Conservation (phyloP, 2,888 invertebrate species). For the Mechanitis messenoides region DNA sequence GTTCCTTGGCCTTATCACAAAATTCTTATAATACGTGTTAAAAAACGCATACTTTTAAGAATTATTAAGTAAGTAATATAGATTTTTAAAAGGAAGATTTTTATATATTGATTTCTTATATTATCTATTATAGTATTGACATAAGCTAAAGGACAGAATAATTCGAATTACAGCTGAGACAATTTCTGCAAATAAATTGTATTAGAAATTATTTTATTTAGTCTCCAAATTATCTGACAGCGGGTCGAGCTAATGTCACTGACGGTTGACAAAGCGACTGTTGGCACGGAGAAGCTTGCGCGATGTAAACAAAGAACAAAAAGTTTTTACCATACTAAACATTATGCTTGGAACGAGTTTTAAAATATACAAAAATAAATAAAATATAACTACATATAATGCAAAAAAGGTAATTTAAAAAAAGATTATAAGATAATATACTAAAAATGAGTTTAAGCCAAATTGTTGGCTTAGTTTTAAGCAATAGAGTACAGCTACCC, state of each 20-base stretch:
- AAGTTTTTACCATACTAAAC: slow-evolving; percentile 55
- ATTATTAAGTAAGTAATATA: no score
- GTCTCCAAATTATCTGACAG: slow-evolving; percentile 67
- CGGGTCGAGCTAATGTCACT: slow-evolving; percentile 68
- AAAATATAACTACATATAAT: background rate
- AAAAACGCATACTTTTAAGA: no score
- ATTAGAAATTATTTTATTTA: slow-evolving; percentile 59
- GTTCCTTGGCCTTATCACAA: no score
- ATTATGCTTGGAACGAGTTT: slow-evolving; percentile 31
- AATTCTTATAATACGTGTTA: no score
- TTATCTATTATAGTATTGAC: no score
- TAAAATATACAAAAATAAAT: background rate
- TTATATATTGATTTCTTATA: no score
- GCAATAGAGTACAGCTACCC: slow-evolving; percentile 48
- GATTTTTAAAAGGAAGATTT: no score
- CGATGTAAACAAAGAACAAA: slow-evolving; percentile 66
- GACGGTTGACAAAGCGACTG: slow-evolving; percentile 72
- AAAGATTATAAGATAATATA: background rate
- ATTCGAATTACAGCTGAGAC: background rate
- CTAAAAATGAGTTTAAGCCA: background rate
- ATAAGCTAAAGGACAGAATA: no score
- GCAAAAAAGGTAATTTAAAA: background rate
- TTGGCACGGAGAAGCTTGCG: slow-evolving; percentile 71
- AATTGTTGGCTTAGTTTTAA: slow-evolving; percentile 20
- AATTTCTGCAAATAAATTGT: slow-evolving; percentile 34